Base-by-base conservation (phyloP, 1,140 invertebrate species). In the Cyphomyrmex costatus region DNA sequence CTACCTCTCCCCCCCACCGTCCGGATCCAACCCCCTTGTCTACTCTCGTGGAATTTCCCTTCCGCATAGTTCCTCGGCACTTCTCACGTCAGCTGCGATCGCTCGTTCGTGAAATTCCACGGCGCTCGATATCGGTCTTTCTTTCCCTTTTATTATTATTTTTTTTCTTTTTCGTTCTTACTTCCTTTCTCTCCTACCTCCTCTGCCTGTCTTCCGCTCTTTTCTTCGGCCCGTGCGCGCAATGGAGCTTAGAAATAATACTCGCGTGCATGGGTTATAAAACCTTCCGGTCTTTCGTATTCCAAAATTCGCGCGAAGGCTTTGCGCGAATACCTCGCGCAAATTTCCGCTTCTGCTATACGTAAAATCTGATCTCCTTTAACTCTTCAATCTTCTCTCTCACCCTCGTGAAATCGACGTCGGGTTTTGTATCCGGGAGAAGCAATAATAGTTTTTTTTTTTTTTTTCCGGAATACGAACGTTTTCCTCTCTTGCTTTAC, bases 31-130 rank as follows among this genome's bases (percentile, higher is more conserved):
- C 49, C 60, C 61, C 63, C 83, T 60, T 82, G 71, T 21, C 83
- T 65, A 51, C 68, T 80, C 77, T 70, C 49, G 42, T 79, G 91
- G 89, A 92, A 92, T 92, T 92, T 88, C 86, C 73, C 79, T 88
- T 88, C 86, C 88, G 91, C 88, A 91, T 92, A 92, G 91, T 88
- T 91, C 77, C 76, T 85, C 74, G 76, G 63, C 88, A 71, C 80
- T 89, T 88, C 77, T 89, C 89, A 86, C 87, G 86, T 88, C 86
- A 79, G 84, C 85, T 83, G 66, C 77, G 82, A 83, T 89, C 88
- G 88, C 60, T 85, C 61, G 88, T 79, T 85, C 89, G 79, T 58
- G 61, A 85, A 91, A 92, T 90, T 91, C 89, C 89, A 71, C 51
- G 46, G 74, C 65, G 86, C 82, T 86, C 77, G 71, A 90, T 91